These are phyloP conservation scores for Panagrolaimus sp. DNA, from an alignment of 1,140 invertebrate species.

Conservation along the genomic window DNA sequence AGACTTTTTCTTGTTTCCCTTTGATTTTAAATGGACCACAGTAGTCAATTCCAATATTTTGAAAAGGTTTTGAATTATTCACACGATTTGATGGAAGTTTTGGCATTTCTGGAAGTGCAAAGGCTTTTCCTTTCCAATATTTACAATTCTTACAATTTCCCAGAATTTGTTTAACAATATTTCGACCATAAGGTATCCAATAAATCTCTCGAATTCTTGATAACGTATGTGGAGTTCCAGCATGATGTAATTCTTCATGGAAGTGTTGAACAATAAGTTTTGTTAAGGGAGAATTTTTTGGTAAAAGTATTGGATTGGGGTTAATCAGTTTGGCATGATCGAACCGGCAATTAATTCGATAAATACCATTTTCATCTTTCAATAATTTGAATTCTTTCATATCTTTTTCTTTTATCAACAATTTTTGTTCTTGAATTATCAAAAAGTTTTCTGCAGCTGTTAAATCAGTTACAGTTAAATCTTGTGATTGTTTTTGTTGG, in stretches of 20 bases:
- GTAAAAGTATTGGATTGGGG: too few species aligned
- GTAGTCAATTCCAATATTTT: background rate
- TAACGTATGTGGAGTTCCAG: conserved; percentile 18
- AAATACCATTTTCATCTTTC: too few species aligned
- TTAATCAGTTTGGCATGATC: too few species aligned
- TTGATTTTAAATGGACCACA: background rate
- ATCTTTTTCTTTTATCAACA: too few species aligned
- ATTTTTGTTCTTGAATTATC: too few species aligned
- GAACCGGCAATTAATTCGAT: too few species aligned
- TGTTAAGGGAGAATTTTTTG: too few species aligned
- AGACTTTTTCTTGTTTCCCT: background rate
- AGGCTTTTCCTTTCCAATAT: conserved; percentile 3
- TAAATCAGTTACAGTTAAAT: too few species aligned
- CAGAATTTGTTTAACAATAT: background rate
- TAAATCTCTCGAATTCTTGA: conserved; percentile 8
- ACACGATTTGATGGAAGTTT: conserved; percentile 2
- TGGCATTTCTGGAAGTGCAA: background rate
- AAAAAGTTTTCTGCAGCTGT: too few species aligned
- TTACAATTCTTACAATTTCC: background rate
- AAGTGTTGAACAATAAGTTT: conserved; percentile 13
- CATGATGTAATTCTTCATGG: conserved; percentile 16
- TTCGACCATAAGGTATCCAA: conserved; percentile 23
- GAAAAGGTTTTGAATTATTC: background rate
- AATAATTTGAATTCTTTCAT: too few species aligned
- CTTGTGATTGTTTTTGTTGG: too few species aligned